These are phyloP conservation scores for Drosophila seclusa DNA, from an alignment of 2,888 invertebrate species.

Conservation along the genomic window DNA sequence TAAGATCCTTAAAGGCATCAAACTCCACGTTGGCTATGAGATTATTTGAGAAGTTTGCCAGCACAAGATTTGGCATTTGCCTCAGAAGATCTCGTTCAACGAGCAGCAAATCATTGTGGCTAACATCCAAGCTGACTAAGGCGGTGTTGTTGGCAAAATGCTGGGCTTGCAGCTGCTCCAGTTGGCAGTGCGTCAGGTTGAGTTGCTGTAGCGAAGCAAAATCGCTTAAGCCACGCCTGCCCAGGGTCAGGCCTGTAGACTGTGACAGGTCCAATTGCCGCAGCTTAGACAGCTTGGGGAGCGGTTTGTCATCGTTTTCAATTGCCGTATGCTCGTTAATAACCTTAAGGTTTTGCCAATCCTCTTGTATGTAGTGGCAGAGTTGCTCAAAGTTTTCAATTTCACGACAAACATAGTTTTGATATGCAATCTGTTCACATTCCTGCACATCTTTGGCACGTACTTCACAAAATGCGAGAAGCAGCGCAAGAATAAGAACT, in stretches of 20 bases:
- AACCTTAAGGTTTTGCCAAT: constrained; percentile 65
- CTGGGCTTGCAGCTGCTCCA: constrained; percentile 58
- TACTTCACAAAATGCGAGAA: constrained; percentile 8
- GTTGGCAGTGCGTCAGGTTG: constrained; percentile 73
- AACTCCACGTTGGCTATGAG: constrained; percentile 60
- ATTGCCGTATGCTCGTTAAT: constrained; percentile 56
- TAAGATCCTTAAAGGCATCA: constrained; percentile 62
- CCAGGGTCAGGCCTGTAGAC: constrained; percentile 64
- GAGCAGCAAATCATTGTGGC: constrained; percentile 70
- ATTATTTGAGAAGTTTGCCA: constrained; percentile 81
- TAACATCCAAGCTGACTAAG: constrained; percentile 76
- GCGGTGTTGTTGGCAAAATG: constrained; percentile 58
- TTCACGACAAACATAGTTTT: constrained; percentile 57
- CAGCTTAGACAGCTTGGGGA: constrained; percentile 49
- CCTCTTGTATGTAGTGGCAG: constrained; percentile 22
- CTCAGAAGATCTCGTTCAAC: constrained; percentile 55
- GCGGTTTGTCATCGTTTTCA: constrained; percentile 25
- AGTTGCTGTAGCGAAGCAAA: constrained; percentile 65
- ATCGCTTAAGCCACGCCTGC: constrained; percentile 64
- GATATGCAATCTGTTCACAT: constrained; percentile 44
- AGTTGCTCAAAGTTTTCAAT: constrained; percentile 61
- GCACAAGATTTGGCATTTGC: constrained; percentile 65
- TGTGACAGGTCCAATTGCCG: constrained; percentile 75
- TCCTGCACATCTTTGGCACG: constrained; percentile 53
- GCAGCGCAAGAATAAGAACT: constrained; percentile 24